These are phyloP conservation scores for Gyrodactylus bullatarudis DNA, from an alignment of 1,140 invertebrate species.

Conservation along the genomic window DNA sequence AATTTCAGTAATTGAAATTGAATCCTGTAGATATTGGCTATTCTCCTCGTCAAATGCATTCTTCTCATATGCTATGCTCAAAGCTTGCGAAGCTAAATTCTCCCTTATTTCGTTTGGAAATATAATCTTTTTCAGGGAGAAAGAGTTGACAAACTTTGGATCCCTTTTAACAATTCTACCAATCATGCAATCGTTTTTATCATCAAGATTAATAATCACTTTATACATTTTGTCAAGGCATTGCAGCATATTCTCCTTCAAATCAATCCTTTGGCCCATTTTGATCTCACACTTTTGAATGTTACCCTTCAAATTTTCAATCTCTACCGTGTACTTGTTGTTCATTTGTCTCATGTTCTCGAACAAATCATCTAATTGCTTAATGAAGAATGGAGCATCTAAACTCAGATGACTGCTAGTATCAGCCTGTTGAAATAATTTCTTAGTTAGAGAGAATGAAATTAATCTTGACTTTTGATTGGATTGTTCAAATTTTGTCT, in stretches of 20 bases:
- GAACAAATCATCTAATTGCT: not conserved
- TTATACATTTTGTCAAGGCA: not conserved
- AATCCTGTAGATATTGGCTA: too few species aligned
- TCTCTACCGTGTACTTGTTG: not conserved
- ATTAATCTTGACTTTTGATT: not conserved
- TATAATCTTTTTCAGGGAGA: not conserved
- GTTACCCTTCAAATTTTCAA: not conserved
- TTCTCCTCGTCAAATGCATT: not conserved
- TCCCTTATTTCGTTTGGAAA: not conserved
- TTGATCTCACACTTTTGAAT: not conserved
- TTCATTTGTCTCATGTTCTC: not conserved
- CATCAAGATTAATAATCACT: not conserved
- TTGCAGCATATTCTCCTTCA: not conserved
- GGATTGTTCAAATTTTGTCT: not conserved
- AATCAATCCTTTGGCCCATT: not conserved
- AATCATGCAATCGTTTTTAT: not conserved
- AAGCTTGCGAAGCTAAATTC: too few species aligned
- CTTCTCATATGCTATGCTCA: not conserved
- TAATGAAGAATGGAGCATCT: not conserved
- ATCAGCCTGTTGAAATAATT: not conserved
- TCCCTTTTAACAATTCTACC: not conserved
- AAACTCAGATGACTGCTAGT: not conserved
- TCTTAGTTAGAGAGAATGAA: too few species aligned
- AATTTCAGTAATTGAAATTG: too few species aligned
- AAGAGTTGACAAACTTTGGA: not conserved